Base-by-base conservation (phyloP, 2,113 vertebrate genomes). In the Crotalus viridis region DNA sequence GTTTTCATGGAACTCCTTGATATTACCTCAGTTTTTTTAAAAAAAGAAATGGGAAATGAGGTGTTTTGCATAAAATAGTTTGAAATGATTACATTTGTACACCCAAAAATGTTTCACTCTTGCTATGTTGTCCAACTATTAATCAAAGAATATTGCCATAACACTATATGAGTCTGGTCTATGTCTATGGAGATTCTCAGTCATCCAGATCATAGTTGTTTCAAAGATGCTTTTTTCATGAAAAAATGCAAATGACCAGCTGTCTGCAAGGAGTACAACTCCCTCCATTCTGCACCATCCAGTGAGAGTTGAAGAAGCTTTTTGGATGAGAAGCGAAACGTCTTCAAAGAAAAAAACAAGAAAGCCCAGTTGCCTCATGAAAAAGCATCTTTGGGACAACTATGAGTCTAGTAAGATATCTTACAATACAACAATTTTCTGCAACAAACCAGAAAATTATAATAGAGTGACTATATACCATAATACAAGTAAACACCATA, bases 31-130 rank as follows among this genome's bases (percentile, higher is more conserved):
- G 12, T 90, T 88, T 93, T 24, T 86, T 51, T 51, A 6, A 46
- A 46, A 46, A 94, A 91, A 15, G n/a, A 74, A 90, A 89, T 90
- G 88, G 46, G 55, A 61, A 85, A 28, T 51, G 19, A 52, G 55
- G 8, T 85, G 5, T 92, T 90, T 93, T 3, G 56, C 92, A 28
- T 88, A 90, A 93, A 57, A 69, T 88, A 69, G 74, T 57, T 94
- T 93, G 94, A 96, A 95, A 92, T 28, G 26, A 95, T 94, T 56
- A 94, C 92, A 1, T 88, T 28, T 54, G 48, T 46, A 94, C 1
- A 59, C 7, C 89, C 94, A 69, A 89, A 87, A 96, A 96, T 95
- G 95, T 97, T 96, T 89, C 56, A 61, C 12, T 93, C 59, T 94
- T 95, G 87, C 93, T 33, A 91, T 87, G 43, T 61, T 64, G 54